phyloP scores from a whole-genome alignment of 2,888 invertebrate genomes.

The Chorisops tibialis region DNA sequence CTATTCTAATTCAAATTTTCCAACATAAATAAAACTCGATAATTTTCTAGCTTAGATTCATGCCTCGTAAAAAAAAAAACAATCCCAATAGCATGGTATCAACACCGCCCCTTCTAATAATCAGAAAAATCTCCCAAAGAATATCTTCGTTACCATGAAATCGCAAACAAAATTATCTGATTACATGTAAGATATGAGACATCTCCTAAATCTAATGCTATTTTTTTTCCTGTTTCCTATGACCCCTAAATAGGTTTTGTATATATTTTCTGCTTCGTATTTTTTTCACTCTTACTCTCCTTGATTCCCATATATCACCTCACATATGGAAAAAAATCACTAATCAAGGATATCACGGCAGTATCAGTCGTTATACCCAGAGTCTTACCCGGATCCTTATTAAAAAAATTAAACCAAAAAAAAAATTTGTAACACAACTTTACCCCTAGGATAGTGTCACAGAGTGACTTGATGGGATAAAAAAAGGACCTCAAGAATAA shows the following conservation, averaged over 20 bases:
- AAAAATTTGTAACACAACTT: slow-evolving; percentile 8
- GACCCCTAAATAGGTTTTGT: slow-evolving; percentile 28
- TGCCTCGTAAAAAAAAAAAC: neutral
- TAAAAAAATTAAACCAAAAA: slow-evolving; percentile 13
- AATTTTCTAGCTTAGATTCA: neutral
- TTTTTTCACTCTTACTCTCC: slow-evolving; percentile 16
- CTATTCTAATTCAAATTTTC: neutral
- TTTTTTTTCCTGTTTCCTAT: slow-evolving; percentile 1
- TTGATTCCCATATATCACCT: slow-evolving; percentile 28
- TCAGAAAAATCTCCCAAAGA: neutral
- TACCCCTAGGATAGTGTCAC: slow-evolving; percentile 4
- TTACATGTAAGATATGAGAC: slow-evolving; percentile 28
- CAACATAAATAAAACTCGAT: too few species aligned
- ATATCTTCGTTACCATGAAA: slow-evolving; percentile 28
- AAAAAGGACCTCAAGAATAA: slow-evolving; percentile 16
- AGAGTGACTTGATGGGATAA: slow-evolving; percentile 17
- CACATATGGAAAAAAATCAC: neutral
- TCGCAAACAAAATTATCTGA: slow-evolving; percentile 32
- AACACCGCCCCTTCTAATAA: neutral
- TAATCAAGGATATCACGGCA: neutral
- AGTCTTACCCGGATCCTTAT: neutral
- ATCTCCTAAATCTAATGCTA: slow-evolving; percentile 5
- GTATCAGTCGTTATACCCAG: neutral
- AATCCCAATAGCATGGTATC: neutral
- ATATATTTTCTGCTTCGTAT: slow-evolving; percentile 7